Evolutionary conservation across 2,888 invertebrate genomes (phyloP).

Genomic region (Spisula solida): DNA sequence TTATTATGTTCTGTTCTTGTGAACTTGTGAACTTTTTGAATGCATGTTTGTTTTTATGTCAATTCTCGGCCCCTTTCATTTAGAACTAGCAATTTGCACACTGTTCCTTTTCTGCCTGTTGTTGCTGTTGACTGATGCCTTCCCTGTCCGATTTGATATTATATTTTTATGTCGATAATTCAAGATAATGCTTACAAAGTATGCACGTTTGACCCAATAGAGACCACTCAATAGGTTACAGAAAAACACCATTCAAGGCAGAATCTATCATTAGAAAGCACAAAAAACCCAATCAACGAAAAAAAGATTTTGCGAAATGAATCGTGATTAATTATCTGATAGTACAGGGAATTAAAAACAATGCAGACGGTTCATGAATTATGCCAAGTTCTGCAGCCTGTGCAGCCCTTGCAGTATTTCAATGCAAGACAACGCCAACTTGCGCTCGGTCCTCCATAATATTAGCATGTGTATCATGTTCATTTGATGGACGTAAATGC

Average conservation of each 20-base stretch:
- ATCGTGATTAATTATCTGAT: not conserved
- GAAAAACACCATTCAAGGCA: not conserved
- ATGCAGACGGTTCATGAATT: not conserved
- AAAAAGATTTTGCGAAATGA: not conserved
- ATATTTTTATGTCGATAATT: no score
- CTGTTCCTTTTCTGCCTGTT: no score
- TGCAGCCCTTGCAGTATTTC: not conserved
- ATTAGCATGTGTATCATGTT: conserved; percentile 27
- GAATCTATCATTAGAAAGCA: not conserved
- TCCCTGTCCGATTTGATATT: no score
- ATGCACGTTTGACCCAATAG: no score
- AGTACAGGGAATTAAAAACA: not conserved
- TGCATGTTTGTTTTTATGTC: no score
- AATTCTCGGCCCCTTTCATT: no score
- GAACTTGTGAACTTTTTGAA: no score
- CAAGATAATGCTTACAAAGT: no score
- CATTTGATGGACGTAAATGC: conserved; percentile 36
- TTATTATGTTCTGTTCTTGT: no score
- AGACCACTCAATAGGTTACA: not conserved
- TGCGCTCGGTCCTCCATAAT: no score
- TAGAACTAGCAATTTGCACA: no score
- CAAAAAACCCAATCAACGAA: not conserved
- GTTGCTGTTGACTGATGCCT: no score
- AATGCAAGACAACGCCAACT: not conserved
- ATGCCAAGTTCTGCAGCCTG: not conserved